Conservation (phyloP, 2,888 invertebrate species). For the Acronicta aceris region DNA sequence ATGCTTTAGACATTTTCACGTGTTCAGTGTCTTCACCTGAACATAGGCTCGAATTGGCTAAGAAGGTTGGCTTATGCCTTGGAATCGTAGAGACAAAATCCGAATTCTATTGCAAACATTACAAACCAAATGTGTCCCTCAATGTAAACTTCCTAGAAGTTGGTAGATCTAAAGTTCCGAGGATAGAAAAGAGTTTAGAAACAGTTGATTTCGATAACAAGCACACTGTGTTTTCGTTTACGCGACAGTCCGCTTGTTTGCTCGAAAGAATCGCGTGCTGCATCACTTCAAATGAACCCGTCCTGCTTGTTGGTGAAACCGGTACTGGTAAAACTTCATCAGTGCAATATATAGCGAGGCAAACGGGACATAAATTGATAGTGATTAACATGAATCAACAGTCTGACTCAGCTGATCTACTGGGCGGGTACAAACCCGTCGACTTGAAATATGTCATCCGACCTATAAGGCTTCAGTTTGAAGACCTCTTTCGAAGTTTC, state of each 20-base stretch:
- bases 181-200: constrained; percentile 79
- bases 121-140: constrained; percentile 93
- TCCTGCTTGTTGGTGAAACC: constrained; percentile 98
- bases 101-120: constrained; percentile 93
- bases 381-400: constrained; percentile 99
- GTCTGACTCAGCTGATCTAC: constrained; percentile 98
- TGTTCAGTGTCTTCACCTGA: constrained; percentile 92
- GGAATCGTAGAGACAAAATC: constrained; percentile 95
- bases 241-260: constrained; percentile 93
- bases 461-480: constrained; percentile 95
- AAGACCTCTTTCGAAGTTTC: constrained; percentile 94
- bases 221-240: constrained; percentile 93
- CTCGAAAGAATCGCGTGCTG: constrained; percentile 97
- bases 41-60: constrained; percentile 91
- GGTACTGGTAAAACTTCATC: constrained; percentile 99
- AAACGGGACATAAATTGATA: constrained; percentile 94
- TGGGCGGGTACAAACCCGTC: constrained; percentile 99
- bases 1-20: constrained; percentile 97
- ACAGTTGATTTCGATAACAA: constrained; percentile 77
- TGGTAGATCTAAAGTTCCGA: constrained; percentile 91
- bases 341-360: constrained; percentile 96
- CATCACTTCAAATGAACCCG: constrained; percentile 95
- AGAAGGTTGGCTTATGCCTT: constrained; percentile 93
- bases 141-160: constrained; percentile 90
- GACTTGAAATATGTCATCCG: constrained; percentile 95